Evolutionary conservation across 1,140 invertebrate species (phyloP).

Genomic region (Ladona fulva): DNA sequence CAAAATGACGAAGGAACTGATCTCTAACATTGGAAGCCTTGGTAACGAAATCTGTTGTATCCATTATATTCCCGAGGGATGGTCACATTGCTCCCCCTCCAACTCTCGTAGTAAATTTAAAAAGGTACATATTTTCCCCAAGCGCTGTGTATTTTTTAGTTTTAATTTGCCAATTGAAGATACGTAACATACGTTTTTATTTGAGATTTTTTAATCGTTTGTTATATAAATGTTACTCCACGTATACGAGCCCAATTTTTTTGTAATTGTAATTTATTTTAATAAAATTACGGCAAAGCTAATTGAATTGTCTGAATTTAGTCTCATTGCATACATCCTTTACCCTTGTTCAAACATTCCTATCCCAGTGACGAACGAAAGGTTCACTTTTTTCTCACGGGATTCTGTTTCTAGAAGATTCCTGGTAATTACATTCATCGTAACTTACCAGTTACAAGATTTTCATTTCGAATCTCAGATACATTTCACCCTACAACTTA

Average conservation of each 20-base stretch:
- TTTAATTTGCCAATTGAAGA: constrained; percentile 10
- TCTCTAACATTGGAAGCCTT: neutral
- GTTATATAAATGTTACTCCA: constrained; percentile 7
- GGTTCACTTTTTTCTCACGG: too few species aligned
- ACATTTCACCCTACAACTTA: too few species aligned
- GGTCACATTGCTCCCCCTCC: neutral
- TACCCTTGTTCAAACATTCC: neutral
- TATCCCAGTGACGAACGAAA: too few species aligned
- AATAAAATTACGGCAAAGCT: constrained; percentile 10
- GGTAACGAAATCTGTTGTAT: neutral
- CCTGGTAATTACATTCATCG: too few species aligned
- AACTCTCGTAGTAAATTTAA: neutral
- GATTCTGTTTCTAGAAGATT: too few species aligned
- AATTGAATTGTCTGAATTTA: neutral
- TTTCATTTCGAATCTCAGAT: too few species aligned
- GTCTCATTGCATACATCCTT: neutral
- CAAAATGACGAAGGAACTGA: neutral
- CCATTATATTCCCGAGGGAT: neutral
- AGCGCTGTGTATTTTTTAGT: neutral
- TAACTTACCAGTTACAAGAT: too few species aligned
- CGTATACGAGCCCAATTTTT: constrained; percentile 2
- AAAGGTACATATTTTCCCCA: neutral
- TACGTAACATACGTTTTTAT: constrained; percentile 1
- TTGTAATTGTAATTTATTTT: constrained; percentile 11
- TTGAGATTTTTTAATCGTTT: constrained; percentile 7